Base-by-base conservation (phyloP, 2,113 vertebrate species). In the Meles meles region DNA sequence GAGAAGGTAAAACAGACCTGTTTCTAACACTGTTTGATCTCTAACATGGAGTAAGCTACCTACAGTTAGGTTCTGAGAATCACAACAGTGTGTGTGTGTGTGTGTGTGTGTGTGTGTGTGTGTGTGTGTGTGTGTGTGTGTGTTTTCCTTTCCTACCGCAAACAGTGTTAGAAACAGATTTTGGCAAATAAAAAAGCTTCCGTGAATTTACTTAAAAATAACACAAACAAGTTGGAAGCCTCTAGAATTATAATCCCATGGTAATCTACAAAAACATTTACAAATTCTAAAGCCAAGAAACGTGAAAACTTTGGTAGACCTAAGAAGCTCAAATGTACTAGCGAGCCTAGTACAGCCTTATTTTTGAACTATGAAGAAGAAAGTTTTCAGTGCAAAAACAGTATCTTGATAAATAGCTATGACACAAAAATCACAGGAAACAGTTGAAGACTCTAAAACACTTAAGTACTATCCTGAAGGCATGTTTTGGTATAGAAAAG, bases 371-470 rank as follows among this genome's bases (percentile, higher is more conserved):
- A 90, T 21, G 93, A 80, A 92, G 86, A 90, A 25, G 85, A 77
- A 98, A 91, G 93, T 94, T 95, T 42, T 97, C 88, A 98, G 98
- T 90, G 96, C 91, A 92, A 90, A 98, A 97, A 94, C 25, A 39
- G 15, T 74, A 72, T 11, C 0, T 69, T 49, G 77, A 97, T 95
- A 98, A 98, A 95, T 1, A 98, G 44, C 31, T 97, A 97, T 76
- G 74, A 94, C n/a, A 39, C 52, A 23, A 69, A 95, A 97, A 95
- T 0, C 88, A 74, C 67, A 34, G 0, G 23, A 74, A 94, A 90
- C 74, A 55, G 47, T 15, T 71, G 61, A 85, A 92, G 25, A 86
- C 92, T 85, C 88, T 69, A 95, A 96, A 14, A 95, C 55, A 97
- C 84, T 2, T 5, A 93, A 86, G 27, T 37, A 86, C 0, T 0